phyloP scores from a whole-genome alignment of 2,888 invertebrate species.

The Eristalis intricaria region DNA sequence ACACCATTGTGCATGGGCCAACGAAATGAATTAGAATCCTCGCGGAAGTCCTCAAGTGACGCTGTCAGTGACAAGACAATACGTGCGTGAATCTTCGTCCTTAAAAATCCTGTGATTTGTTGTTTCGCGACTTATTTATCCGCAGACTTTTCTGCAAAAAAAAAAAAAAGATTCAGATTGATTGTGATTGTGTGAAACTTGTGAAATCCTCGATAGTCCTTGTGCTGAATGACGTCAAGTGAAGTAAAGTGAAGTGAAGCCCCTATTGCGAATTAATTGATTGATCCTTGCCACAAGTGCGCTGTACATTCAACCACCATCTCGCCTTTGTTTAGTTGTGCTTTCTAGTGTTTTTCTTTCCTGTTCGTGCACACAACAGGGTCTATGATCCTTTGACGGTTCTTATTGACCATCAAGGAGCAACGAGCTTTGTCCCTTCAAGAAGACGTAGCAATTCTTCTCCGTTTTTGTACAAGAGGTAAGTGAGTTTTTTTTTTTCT shows the following conservation, averaged over 20 bases:
- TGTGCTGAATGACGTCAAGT: slow-evolving; percentile 61
- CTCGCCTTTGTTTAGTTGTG: neutral
- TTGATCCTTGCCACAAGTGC: neutral
- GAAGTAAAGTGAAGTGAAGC: slow-evolving; percentile 15
- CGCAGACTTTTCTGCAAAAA: neutral
- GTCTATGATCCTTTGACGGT: neutral
- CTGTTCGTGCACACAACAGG: no score
- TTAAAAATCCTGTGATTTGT: slow-evolving; percentile 2
- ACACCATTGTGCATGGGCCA: slow-evolving; percentile 28
- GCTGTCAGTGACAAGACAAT: slow-evolving; percentile 51
- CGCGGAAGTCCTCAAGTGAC: slow-evolving; percentile 36
- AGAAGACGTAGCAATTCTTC: neutral
- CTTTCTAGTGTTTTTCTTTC: neutral
- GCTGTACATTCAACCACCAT: neutral
- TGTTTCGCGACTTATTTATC: neutral
- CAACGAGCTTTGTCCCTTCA: neutral
- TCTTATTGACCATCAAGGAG: neutral
- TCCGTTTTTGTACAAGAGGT: neutral
- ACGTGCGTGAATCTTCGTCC: slow-evolving; percentile 23
- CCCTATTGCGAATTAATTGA: neutral
- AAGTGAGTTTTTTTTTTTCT: neutral
- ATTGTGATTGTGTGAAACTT: neutral
- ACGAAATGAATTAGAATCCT: slow-evolving; percentile 36
- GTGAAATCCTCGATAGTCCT: slow-evolving; percentile 36
- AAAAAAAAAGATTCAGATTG: neutral